Evolutionary conservation across 2,888 invertebrate genomes (phyloP), one percentile per base, ranked within the genome.

Genomic region (Acanthopleura granulata): DNA sequence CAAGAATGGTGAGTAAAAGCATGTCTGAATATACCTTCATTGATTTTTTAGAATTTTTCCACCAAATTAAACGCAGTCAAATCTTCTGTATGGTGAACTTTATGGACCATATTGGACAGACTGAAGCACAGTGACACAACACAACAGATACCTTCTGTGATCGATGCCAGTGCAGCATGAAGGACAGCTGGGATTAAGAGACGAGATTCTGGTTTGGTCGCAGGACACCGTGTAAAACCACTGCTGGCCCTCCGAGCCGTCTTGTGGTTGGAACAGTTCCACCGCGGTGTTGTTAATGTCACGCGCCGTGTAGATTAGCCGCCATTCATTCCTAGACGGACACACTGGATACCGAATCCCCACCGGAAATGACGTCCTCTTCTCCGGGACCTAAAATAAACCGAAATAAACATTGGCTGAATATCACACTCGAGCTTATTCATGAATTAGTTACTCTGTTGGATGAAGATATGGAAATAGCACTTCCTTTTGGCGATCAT

Each of bases 141-240:
- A 49, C 1, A 57, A 12, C 15, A 78, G 76, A 49, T 72, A 87
- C 87, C 82, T 80, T 62, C 76, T 72, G n/a, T 78, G 80, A 70
- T 84, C 79, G 18, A 87, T 84, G 40, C 85, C 87, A 11, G 82
- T 81, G 72, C 88, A 88, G 74, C 86, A 86, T 29, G 74, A 72
- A 0, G 82, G 78, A 74, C 86, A 86, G 25, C 73, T 77, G 1
- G 71, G 74, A 25, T 78, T 74, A 69, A 66, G 29, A 22, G 66
- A 3, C 16, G 25, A 12, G 6, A 27, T 15, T 18, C 40, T 49
- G 16, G 72, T 30, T 18, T 50, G 51, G 76, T 84, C 79, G 76
- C 88, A 88, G 11, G 81, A 81, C n/a, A 86, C 84, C 11, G 85
- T 86, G 77, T 87, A 87, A 79, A 88, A 88, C 87, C 87, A 87